Evolutionary conservation across 2,888 invertebrate genomes (phyloP), one percentile per base, ranked within the genome.

Genomic region (Nephrotoma guestfalica): DNA sequence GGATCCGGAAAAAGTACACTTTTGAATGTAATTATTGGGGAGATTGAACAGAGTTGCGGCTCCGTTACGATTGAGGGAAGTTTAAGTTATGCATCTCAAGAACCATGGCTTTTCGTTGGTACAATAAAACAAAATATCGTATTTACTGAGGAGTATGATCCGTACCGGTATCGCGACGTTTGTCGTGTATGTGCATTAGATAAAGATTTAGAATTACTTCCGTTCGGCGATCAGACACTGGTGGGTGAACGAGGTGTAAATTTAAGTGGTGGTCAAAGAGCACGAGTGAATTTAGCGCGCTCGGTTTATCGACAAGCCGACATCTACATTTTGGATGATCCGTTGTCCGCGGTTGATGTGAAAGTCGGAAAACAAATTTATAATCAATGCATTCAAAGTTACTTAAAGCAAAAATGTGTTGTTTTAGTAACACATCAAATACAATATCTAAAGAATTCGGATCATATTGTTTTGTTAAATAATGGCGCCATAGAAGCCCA

Each of bases 71-170:
- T 95, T 0, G 91, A 92, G 40, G 97, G 97, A 3, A 92, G 91
- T 86, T 90, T 95, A 0, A 95, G 95, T 41, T 98, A 97, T 89
- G 95, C 96, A 0, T 93, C 96, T 57, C 97, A 97, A 89, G 95
- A 97, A 88, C 94, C 97, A 0, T 98, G 97, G 97, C 92, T 96
- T 5, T 96, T 96, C 89, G 94, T 91, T 92, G 94, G 95, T 41
- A 96, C 96, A 87, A 95, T 99, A 0, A 93, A 97, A 11, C 97
- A 98, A 89, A 99, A 99, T 91, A 97, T 99, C 88, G 91, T 98
- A 0, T 99, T 99, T 91, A 98, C 98, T 0, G 94, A 92, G 87
- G 91, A 91, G 93, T 89, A 92, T 94, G 88, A 95, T 94, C 94
- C 95, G 85, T 89, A 91, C 5, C 89, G 88, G 3, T 91, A 91